Evolutionary conservation across 2,113 vertebrate species (phyloP).

Genomic region (Ceyx melanurus): DNA sequence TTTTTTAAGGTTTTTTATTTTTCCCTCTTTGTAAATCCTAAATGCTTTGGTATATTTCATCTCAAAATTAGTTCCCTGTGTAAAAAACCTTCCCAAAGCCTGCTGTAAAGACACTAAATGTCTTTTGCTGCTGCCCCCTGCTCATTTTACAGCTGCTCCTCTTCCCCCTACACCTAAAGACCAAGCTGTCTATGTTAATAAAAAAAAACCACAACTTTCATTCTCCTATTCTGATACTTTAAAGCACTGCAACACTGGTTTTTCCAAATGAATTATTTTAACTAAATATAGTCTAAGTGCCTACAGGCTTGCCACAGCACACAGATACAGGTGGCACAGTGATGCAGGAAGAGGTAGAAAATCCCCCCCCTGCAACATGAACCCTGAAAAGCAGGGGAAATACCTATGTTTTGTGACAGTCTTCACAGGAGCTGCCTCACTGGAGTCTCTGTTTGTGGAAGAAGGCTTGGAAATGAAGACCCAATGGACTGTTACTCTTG

Average conservation of each 20-base stretch:
- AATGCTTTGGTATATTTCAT: slow-evolving; percentile 48
- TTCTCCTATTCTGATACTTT: neutral
- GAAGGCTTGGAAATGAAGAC: neutral
- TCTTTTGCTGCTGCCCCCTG: neutral
- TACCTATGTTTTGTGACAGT: neutral
- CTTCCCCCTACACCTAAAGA: neutral
- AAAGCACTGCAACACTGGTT: neutral
- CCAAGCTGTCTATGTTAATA: neutral
- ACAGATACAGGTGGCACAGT: neutral
- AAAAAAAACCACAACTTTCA: neutral
- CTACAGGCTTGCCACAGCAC: neutral
- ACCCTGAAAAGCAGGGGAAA: neutral
- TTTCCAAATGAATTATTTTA: neutral
- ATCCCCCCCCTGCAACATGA: neutral
- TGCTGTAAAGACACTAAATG: neutral
- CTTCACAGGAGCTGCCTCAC: neutral
- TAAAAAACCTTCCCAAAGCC: slow-evolving; percentile 1
- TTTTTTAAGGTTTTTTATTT: slow-evolving; percentile 3
- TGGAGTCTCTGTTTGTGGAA: neutral
- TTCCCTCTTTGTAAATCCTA: slow-evolving; percentile 28
- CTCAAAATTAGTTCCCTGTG: slow-evolving; percentile 50
- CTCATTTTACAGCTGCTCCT: neutral
- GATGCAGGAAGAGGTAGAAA: neutral
- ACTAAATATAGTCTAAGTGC: neutral
- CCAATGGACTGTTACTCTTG: neutral